Conservation (phyloP, 2,113 vertebrate species). For the Oreotragus oreotragus region DNA sequence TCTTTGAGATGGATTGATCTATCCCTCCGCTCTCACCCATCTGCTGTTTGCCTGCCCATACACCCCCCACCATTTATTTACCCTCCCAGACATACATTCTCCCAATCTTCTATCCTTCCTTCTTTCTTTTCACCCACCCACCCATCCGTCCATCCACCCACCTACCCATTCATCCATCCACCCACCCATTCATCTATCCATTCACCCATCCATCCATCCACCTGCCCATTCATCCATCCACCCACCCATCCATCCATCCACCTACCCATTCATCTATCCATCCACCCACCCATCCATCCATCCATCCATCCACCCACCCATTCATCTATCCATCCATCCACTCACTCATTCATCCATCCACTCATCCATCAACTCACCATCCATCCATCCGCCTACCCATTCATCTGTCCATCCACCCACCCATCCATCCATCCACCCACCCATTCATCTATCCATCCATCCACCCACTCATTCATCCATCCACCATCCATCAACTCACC, state of each 20-base stretch:
- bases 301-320: background rate
- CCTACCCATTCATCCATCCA: background rate
- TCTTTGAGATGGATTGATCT: background rate
- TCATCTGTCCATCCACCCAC: fast-evolving
- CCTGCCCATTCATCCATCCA: too few species aligned
- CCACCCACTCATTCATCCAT: too few species aligned
- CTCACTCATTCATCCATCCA: too few species aligned
- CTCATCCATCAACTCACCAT: too few species aligned
- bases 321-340: too few species aligned
- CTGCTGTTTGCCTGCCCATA: too few species aligned
- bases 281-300: background rate
- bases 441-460: background rate
- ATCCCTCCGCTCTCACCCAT: background rate
- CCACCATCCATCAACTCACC: too few species aligned
- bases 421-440: too few species aligned
- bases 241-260: background rate
- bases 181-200: background rate
- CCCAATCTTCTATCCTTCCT: background rate
- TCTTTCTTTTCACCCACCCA: background rate
- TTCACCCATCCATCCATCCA: background rate
- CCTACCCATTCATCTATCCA: background rate
- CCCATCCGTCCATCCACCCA: background rate
- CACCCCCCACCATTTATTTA: background rate
- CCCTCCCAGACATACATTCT: background rate
- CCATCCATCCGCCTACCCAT: too few species aligned